These are phyloP conservation scores for Drosophila serrata DNA, from an alignment of 1,140 invertebrate genomes.

Conservation along the genomic window DNA sequence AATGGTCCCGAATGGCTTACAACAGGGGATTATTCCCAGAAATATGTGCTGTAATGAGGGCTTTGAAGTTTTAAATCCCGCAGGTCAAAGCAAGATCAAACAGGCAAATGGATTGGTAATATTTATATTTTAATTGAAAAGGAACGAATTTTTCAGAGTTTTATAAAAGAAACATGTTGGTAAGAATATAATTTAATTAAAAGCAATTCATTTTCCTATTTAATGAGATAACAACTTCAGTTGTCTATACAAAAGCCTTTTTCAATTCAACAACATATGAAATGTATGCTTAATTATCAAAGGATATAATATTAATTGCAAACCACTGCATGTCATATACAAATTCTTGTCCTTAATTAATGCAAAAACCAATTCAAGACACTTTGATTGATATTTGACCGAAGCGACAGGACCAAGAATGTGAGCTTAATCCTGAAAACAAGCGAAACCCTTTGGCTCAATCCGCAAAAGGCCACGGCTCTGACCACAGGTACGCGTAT, in stretches of 20 bases:
- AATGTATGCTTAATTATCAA: neutral
- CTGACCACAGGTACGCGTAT: constrained; percentile 43
- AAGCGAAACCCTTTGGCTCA: constrained; percentile 10
- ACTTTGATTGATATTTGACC: constrained; percentile 22
- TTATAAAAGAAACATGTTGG: neutral
- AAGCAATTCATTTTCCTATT: neutral
- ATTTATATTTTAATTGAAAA: neutral
- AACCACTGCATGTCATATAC: too few relatives aligned
- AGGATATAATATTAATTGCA: neutral
- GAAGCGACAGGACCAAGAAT: constrained; percentile 10
- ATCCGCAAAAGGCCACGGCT: constrained; percentile 17
- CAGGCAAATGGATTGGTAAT: too few relatives aligned
- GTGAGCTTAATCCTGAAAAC: constrained; percentile 12
- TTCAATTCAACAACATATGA: neutral
- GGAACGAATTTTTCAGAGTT: neutral
- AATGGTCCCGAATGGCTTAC: neutral
- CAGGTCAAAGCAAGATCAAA: neutral
- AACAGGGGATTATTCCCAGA: neutral
- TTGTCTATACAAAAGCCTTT: neutral
- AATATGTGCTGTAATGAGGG: constrained; percentile 13
- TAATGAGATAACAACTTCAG: neutral
- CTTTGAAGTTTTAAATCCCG: constrained; percentile 7
- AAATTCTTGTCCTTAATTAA: constrained; percentile 8
- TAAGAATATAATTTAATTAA: neutral
- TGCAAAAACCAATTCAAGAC: constrained; percentile 2